phyloP scores from a whole-genome alignment of 2,113 vertebrate species.

The Trichomycterus rosablanca region DNA sequence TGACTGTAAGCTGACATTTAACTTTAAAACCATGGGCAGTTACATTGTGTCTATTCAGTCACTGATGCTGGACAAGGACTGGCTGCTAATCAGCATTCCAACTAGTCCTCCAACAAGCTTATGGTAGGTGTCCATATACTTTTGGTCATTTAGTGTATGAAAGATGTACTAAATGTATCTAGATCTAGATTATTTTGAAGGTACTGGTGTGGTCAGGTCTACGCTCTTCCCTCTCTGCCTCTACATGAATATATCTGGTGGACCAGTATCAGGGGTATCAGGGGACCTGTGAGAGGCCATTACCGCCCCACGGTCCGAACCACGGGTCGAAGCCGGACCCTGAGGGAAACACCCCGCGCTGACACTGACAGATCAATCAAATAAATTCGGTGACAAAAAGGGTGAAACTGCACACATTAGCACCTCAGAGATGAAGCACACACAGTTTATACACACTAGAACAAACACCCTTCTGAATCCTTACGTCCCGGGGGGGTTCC shows the following conservation, averaged over 20 bases:
- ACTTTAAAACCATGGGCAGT: too few species aligned
- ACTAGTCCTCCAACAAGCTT: too few species aligned
- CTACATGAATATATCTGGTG: slow-evolving; percentile 31
- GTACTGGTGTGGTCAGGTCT: slow-evolving; percentile 12
- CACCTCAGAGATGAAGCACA: slow-evolving; percentile 54
- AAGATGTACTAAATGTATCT: too few species aligned
- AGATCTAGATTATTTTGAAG: too few species aligned
- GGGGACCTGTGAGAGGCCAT: slow-evolving; percentile 29
- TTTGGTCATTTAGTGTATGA: too few species aligned
- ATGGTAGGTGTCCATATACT: too few species aligned
- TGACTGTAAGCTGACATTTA: too few species aligned
- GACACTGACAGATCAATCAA: slow-evolving; percentile 60
- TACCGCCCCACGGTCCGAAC: slow-evolving; percentile 38
- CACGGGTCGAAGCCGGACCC: slow-evolving; percentile 50
- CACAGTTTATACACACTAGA: slow-evolving; percentile 31
- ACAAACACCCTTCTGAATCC: too few species aligned
- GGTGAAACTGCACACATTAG: slow-evolving; percentile 60
- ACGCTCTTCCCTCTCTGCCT: slow-evolving; percentile 27
- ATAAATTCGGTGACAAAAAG: slow-evolving; percentile 41
- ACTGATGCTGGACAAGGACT: too few species aligned
- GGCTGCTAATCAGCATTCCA: too few species aligned
- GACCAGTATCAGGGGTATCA: slow-evolving; percentile 4
- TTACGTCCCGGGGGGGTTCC: too few species aligned
- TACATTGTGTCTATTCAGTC: too few species aligned
- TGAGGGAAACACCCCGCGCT: slow-evolving; percentile 48